These are phyloP conservation scores for Erethizon dorsatum DNA, from an alignment of 2,797 vertebrate species.

Conservation along the genomic window DNA sequence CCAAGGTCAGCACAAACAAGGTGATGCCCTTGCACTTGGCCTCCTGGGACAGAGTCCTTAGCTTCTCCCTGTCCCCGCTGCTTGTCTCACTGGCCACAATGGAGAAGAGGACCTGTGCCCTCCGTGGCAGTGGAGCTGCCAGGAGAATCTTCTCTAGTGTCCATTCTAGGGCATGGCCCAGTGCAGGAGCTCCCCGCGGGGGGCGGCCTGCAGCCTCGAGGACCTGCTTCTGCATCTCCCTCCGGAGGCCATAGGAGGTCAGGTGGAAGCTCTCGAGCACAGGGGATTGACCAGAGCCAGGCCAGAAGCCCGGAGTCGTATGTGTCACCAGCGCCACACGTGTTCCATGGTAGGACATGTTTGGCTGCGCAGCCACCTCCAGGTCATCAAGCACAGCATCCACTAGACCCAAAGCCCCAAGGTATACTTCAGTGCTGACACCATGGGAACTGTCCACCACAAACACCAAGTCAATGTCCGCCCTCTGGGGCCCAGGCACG, in stretches of 20 bases:
- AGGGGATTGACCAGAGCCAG: constrained; percentile 69
- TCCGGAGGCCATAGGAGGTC: constrained; percentile 82
- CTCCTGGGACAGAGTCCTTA: constrained; percentile 88
- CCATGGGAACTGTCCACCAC: constrained; percentile 92
- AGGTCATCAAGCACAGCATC: constrained; percentile 91
- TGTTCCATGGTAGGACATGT: constrained; percentile 70
- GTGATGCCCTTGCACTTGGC: constrained; percentile 93
- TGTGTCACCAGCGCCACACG: constrained; percentile 92
- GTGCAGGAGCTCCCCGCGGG: constrained; percentile 88
- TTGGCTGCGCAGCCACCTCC: constrained; percentile 88
- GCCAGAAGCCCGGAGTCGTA: constrained; percentile 84
- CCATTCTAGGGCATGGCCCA: constrained; percentile 91
- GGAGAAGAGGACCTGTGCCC: constrained; percentile 89
- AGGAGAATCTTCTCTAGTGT: constrained; percentile 89
- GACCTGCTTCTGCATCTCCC: constrained; percentile 91
- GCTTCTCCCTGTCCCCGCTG: constrained; percentile 88
- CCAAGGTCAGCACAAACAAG: constrained; percentile 92
- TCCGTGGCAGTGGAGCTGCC: constrained; percentile 85
- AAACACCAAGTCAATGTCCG: constrained; percentile 92
- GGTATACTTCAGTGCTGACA: constrained; percentile 89
- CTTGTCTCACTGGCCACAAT: constrained; percentile 91
- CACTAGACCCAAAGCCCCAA: constrained; percentile 90
- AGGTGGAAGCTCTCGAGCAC: constrained; percentile 91
- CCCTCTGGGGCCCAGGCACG: constrained; percentile 79
- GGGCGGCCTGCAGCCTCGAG: constrained; percentile 83